phyloP scores from a whole-genome alignment of 2,888 invertebrate genomes.

The Papilio gigon region DNA sequence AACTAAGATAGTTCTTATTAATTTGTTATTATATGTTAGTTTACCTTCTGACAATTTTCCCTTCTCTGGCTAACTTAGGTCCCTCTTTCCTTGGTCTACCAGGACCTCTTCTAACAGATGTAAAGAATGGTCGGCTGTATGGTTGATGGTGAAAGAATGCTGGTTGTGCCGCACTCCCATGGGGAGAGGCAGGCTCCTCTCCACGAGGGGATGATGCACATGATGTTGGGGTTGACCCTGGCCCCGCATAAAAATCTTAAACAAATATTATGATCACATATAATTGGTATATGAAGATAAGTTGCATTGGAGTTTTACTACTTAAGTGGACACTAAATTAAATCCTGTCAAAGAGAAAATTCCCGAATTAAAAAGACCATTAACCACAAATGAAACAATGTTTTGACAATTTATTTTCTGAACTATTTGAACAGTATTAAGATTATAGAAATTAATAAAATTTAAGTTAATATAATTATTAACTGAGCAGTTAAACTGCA shows the following conservation, averaged over 20 bases:
- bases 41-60: conserved; percentile 79
- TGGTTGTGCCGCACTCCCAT: conserved; percentile 69
- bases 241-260: conserved; percentile 81
- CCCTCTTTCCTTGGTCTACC: conserved; percentile 91
- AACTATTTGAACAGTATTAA: neutral
- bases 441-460: neutral
- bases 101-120: conserved; percentile 86
- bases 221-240: conserved; percentile 85
- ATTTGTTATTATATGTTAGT: too few relatives aligned
- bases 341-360: neutral
- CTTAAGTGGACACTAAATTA: neutral
- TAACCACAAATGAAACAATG: neutral
- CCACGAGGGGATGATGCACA: conserved; percentile 84
- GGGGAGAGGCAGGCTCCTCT: conserved; percentile 84
- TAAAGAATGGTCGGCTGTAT: conserved; percentile 75
- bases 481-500: too few relatives aligned
- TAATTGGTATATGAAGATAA: neutral
- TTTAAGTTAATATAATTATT: neutral
- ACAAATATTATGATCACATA: conserved; percentile 34
- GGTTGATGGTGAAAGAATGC: conserved; percentile 75
- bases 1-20: too few relatives aligned
- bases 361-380: neutral
- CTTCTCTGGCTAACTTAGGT: conserved; percentile 76
- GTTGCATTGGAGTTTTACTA: neutral
- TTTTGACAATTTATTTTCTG: neutral